A percentile compares a stretch with the other conserved stretches of the same genome.
phyloP scores from a whole-genome alignment of 2,888 invertebrate genomes.

The Deroplatys truncata region DNA sequence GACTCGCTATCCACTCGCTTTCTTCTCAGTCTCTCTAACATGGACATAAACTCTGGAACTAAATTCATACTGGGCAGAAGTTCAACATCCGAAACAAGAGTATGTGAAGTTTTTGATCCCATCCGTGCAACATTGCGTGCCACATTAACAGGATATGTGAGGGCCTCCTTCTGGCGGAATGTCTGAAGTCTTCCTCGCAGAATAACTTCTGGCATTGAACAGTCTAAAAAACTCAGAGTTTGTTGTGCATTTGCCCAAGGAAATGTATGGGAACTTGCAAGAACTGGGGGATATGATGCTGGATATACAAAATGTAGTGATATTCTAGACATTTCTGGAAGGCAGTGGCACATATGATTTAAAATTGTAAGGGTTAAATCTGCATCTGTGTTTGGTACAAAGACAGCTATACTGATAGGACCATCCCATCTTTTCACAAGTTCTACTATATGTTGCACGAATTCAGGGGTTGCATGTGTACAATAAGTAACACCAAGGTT shows the following conservation, averaged over 20 bases:
- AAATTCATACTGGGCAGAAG: slow-evolving; percentile 63
- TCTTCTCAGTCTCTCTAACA: slow-evolving; percentile 52
- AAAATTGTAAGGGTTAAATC: slow-evolving; percentile 58
- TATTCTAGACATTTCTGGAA: slow-evolving; percentile 63
- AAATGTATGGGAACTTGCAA: background rate
- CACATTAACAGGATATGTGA: slow-evolving; percentile 69
- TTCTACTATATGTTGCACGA: slow-evolving; percentile 63
- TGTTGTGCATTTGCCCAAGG: background rate
- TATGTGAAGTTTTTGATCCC: slow-evolving; percentile 58
- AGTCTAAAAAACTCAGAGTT: slow-evolving; percentile 16
- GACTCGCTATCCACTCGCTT: slow-evolving; percentile 36
- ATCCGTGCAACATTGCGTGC: slow-evolving; percentile 66
- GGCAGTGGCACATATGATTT: slow-evolving; percentile 61
- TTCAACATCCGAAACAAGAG: slow-evolving; percentile 68
- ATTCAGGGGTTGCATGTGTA: slow-evolving; percentile 69
- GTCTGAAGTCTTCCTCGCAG: slow-evolving; percentile 31
- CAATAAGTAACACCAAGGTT: slow-evolving; percentile 59
- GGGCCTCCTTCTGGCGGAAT: slow-evolving; percentile 35
- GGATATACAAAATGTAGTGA: slow-evolving; percentile 66
- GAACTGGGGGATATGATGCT: slow-evolving; percentile 49
- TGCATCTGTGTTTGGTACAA: slow-evolving; percentile 62
- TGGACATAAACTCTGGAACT: slow-evolving; percentile 55
- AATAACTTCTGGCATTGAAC: slow-evolving; percentile 16
- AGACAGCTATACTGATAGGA: slow-evolving; percentile 64
- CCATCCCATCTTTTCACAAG: slow-evolving; percentile 66